A percentile compares a stretch with the other conserved stretches of the same genome.
Conservation (phyloP, 2,888 invertebrate species). For the Oligia latruncula region DNA sequence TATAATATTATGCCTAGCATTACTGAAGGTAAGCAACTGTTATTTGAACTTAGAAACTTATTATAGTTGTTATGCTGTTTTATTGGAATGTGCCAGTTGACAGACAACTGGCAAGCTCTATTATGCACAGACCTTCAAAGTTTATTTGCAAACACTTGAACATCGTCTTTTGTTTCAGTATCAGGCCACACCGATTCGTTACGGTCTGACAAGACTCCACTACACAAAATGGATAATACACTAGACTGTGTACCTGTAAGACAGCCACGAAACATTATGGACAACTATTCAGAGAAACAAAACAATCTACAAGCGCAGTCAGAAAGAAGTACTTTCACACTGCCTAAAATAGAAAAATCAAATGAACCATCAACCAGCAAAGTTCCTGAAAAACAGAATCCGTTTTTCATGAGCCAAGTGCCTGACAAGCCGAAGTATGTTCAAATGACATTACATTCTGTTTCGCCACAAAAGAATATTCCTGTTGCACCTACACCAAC, state of each 20-base stretch:
- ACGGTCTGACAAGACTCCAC: constrained; percentile 64
- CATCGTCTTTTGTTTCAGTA: constrained; percentile 29
- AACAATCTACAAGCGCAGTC: constrained; percentile 40
- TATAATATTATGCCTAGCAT: constrained; percentile 76
- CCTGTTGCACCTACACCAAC: constrained; percentile 38
- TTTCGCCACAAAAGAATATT: constrained; percentile 64
- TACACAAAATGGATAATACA: constrained; percentile 77
- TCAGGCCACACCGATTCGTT: constrained; percentile 43
- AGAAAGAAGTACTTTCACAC: constrained; percentile 32
- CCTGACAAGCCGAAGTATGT: constrained; percentile 65
- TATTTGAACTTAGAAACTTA: background rate
- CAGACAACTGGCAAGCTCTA: background rate
- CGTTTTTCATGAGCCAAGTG: constrained; percentile 62
- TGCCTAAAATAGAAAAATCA: constrained; percentile 45
- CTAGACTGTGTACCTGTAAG: constrained; percentile 84
- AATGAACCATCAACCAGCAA: constrained; percentile 51
- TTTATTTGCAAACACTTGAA: background rate
- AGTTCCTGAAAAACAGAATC: constrained; percentile 48
- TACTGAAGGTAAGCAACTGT: constrained; percentile 76
- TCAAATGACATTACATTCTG: constrained; percentile 59
- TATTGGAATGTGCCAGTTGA: background rate
- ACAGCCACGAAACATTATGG: constrained; percentile 75
- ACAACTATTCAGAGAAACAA: constrained; percentile 66
- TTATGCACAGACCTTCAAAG: background rate
- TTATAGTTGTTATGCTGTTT: too few species aligned